phyloP scores from a whole-genome alignment of 2,113 vertebrate species.

The Nothocercus julius region DNA sequence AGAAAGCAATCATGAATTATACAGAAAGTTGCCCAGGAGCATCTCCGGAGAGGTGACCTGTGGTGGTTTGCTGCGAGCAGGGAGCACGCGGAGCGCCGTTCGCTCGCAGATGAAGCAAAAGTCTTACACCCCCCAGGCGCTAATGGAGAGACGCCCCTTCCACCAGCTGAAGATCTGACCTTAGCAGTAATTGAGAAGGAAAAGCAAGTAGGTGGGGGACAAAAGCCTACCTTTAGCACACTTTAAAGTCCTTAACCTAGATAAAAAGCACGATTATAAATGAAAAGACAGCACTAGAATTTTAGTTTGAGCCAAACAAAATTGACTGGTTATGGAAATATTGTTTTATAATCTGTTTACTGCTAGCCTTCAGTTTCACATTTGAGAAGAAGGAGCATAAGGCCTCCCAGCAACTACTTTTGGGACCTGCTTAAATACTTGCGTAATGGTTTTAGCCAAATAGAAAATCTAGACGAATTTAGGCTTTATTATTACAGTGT shows the following conservation, averaged over 20 bases:
- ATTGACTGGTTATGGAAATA: neutral
- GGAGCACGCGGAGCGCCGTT: neutral
- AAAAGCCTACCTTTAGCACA: neutral
- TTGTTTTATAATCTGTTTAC: neutral
- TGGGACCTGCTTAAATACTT: rapidly evolving
- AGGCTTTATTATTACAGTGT: neutral
- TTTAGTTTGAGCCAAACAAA: neutral
- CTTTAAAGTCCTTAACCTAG: constrained; percentile 6
- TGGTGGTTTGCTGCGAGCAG: neutral
- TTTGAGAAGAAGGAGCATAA: neutral
- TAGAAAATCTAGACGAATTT: neutral
- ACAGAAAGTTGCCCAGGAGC: neutral
- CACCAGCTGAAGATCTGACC: neutral
- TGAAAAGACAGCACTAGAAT: neutral
- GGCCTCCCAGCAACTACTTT: neutral
- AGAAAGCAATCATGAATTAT: neutral
- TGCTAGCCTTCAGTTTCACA: neutral
- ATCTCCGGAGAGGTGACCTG: neutral
- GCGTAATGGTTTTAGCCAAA: neutral
- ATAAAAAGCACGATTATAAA: neutral
- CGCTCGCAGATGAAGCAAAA: neutral
- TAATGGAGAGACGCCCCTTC: neutral
- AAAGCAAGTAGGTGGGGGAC: neutral
- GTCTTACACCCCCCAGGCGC: neutral
- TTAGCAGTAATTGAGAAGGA: neutral